phyloP scores from a whole-genome alignment of 2,797 vertebrate species.

The Thunnus albacares region DNA sequence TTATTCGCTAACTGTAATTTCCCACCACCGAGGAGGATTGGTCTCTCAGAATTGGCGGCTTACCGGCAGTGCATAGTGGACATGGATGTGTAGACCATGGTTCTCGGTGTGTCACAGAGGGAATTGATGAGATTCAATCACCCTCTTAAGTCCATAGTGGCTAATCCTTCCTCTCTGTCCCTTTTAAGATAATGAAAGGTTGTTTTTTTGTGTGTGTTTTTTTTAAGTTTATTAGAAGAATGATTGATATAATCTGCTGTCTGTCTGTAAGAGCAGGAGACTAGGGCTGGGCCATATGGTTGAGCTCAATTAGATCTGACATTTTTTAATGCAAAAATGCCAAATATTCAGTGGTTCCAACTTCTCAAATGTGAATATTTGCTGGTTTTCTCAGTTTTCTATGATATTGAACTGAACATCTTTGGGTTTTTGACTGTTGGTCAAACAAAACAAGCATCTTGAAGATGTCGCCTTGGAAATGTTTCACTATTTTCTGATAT shows the following conservation, averaged over 20 bases:
- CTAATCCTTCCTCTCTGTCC: not conserved
- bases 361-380: not conserved
- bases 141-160: not conserved
- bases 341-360: not conserved
- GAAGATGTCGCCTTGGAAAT: not conserved
- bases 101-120: not conserved
- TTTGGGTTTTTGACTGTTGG: not conserved
- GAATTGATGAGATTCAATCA: not conserved
- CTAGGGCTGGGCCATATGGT: too few relatives aligned
- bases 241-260: not conserved
- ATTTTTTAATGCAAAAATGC: not conserved
- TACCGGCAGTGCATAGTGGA: constrained; percentile 21
- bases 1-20: constrained; percentile 40
- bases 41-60: constrained; percentile 20
- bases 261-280: not conserved
- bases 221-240: not conserved
- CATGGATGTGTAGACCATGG: not conserved
- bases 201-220: not conserved
- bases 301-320: not conserved
- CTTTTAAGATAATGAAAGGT: not conserved
- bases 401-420: not conserved
- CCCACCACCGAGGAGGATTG: constrained; percentile 7
- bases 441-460: not conserved
- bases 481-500: not conserved
- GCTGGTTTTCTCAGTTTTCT: not conserved